Percentiles rank a stretch among this genome's conserved stretches.
These are phyloP conservation scores for Ganaspis brasiliensis DNA, from an alignment of 2,888 invertebrate genomes.

Conservation along the genomic window DNA sequence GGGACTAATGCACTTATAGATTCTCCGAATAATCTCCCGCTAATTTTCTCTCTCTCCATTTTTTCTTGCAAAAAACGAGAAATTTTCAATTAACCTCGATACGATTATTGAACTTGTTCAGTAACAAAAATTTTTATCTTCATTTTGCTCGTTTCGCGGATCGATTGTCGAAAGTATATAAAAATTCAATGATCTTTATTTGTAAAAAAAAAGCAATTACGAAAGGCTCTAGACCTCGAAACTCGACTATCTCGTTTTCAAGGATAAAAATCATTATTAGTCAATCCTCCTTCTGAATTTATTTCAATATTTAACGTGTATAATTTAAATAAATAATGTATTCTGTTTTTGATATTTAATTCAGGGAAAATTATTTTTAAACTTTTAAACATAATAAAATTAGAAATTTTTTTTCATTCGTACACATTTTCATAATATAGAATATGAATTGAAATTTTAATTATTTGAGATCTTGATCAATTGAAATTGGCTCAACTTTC, in stretches of 20 bases:
- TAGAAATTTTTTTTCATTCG: too few relatives aligned
- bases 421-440: too few relatives aligned
- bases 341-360: not conserved
- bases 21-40: too few relatives aligned
- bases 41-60: not conserved
- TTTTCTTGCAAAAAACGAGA: not conserved
- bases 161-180: constrained; percentile 12
- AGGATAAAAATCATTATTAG: not conserved
- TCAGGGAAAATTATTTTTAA: not conserved
- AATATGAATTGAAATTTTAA: too few relatives aligned
- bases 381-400: too few relatives aligned
- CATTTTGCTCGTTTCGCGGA: not conserved
- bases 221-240: constrained; percentile 1
- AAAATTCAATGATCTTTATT: not conserved
- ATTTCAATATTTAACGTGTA: not conserved
- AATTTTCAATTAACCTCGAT: not conserved
- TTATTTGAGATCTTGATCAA: too few relatives aligned
- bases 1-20: not conserved
- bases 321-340: not conserved
- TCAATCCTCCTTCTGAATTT: not conserved
- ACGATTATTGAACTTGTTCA: not conserved
- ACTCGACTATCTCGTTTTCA: not conserved
- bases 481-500: too few relatives aligned
- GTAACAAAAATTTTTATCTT: not conserved
- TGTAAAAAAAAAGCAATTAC: not conserved